A percentile compares a stretch with the other conserved stretches of the same genome.
Evolutionary conservation across 2,113 vertebrate species (phyloP).

Genomic region (Platysternon megacephalum): DNA sequence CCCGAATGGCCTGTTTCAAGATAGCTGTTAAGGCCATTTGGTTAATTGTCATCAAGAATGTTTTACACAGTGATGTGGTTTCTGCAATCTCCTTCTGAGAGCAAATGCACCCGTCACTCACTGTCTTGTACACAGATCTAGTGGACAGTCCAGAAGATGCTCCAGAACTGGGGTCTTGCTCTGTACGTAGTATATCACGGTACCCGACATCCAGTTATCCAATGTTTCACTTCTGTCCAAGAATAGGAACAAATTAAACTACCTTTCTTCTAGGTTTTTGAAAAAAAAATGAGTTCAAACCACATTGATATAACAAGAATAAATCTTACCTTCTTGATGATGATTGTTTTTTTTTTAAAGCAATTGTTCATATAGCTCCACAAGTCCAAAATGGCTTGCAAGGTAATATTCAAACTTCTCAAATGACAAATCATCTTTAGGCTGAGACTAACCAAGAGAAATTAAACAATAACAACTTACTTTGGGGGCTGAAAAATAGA

Average conservation of each 20-base stretch:
- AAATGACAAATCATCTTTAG: neutral
- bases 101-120: neutral
- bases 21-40: neutral
- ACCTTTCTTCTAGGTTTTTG: neutral
- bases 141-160: neutral
- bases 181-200: neutral
- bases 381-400: neutral
- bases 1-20: neutral
- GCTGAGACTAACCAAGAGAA: neutral
- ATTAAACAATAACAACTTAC: neutral
- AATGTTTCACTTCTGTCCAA: neutral
- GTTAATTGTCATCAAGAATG: neutral
- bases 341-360: constrained; percentile 26
- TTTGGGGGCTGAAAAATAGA: neutral
- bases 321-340: neutral
- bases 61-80: accelerated
- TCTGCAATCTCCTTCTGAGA: neutral
- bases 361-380: neutral
- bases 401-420: neutral
- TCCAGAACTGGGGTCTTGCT: neutral
- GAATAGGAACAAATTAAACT: neutral
- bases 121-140: neutral
- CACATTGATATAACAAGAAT: constrained; percentile 11
- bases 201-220: accelerated
- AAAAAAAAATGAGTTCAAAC: neutral